Conservation (phyloP, 1,140 invertebrate species). For the Lutraria rhynchaena region DNA sequence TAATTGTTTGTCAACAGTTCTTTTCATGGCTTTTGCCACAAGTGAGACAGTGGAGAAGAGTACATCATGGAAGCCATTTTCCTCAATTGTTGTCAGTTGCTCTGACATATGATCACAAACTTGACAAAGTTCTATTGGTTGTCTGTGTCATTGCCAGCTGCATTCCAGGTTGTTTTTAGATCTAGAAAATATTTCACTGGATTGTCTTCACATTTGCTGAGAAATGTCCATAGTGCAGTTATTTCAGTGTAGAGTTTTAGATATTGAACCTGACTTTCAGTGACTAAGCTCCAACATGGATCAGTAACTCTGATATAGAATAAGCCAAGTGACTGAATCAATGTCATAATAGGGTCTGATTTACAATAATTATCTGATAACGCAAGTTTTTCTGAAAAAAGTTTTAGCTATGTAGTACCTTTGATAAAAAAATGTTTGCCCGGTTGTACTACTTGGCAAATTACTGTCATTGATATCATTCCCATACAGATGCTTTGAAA, state of each 20-base stretch:
- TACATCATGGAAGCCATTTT: too few relatives aligned
- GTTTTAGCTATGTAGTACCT: too few relatives aligned
- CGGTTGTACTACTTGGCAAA: too few relatives aligned
- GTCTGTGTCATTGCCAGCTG: neutral
- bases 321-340: neutral
- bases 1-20: slow-evolving; percentile 22
- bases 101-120: neutral
- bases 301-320: slow-evolving; percentile 25
- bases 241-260: slow-evolving; percentile 23
- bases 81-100: neutral
- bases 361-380: too few relatives aligned
- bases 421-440: too few relatives aligned
- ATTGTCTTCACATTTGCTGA: slow-evolving; percentile 5
- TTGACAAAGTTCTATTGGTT: neutral
- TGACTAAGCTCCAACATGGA: slow-evolving; percentile 38
- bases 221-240: neutral
- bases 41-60: too few relatives aligned
- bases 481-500: too few relatives aligned
- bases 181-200: neutral
- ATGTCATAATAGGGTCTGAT: neutral
- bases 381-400: too few relatives aligned
- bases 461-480: too few relatives aligned
- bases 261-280: slow-evolving; percentile 26
- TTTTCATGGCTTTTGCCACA: slow-evolving; percentile 2
- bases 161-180: neutral